Evolutionary conservation across 64 coral and sea anemone genomes (phyloP).

Genomic region (Dendronephthya gigantea): DNA sequence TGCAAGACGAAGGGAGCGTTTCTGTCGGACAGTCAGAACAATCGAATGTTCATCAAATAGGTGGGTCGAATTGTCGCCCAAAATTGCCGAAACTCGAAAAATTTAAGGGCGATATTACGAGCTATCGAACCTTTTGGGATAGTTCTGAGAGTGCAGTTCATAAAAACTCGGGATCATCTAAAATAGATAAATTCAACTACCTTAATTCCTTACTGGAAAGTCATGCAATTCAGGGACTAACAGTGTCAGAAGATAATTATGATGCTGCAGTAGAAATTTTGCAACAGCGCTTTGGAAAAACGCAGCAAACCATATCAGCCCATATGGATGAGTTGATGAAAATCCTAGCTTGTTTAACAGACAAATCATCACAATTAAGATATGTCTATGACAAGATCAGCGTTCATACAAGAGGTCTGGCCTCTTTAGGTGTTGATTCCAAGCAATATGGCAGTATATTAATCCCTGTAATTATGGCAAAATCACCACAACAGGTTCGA

Average conservation of each 20-base stretch:
- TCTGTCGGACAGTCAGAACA: background rate
- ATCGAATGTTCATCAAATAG: background rate
- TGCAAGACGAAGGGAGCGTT: background rate
- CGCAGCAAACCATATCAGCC: slow-evolving; percentile 28
- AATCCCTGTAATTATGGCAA: slow-evolving; percentile 35
- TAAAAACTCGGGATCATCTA: slow-evolving; percentile 7
- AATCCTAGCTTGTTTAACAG: slow-evolving; percentile 33
- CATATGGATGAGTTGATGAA: slow-evolving; percentile 40
- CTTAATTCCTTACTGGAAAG: background rate
- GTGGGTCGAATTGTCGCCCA: background rate
- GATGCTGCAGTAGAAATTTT: slow-evolving; percentile 26
- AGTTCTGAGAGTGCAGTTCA: slow-evolving; percentile 12
- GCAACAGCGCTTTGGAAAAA: slow-evolving; percentile 39
- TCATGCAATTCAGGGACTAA: slow-evolving; percentile 7
- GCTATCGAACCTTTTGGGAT: slow-evolving; percentile 10
- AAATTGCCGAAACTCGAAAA: background rate
- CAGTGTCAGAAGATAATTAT: slow-evolving; percentile 14
- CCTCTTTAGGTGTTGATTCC: slow-evolving; percentile 16
- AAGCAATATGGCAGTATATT: slow-evolving; percentile 33
- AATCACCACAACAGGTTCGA: slow-evolving; percentile 22
- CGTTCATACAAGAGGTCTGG: slow-evolving; percentile 16
- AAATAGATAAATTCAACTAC: slow-evolving; percentile 21
- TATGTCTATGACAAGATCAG: slow-evolving; percentile 36
- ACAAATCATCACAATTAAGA: slow-evolving; percentile 35
- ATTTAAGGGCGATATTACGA: slow-evolving; percentile 6